These are phyloP conservation scores for Ceratoteleas bidentatus DNA, from an alignment of 1,140 invertebrate genomes.

Conservation along the genomic window DNA sequence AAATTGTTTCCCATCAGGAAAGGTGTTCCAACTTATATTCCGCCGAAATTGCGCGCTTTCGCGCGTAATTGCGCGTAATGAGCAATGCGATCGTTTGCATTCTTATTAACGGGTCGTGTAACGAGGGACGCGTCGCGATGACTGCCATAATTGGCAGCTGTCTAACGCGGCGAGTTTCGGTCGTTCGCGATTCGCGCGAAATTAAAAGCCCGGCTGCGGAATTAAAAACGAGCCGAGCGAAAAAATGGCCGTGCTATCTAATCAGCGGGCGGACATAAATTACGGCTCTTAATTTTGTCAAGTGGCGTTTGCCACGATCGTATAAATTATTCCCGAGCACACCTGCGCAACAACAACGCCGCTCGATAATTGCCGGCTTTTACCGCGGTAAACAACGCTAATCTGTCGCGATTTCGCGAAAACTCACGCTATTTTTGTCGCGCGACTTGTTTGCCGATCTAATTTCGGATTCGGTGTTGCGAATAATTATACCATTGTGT, in stretches of 20 bases:
- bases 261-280: constrained; percentile 35
- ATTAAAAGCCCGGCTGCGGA: constrained; percentile 9
- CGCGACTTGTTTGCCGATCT: too few relatives aligned
- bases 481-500: too few relatives aligned
- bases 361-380: constrained; percentile 25
- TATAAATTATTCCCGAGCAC: constrained; percentile 39
- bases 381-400: background rate
- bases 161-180: constrained; percentile 38
- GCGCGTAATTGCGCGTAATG: constrained; percentile 22
- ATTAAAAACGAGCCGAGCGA: constrained; percentile 14
- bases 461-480: too few relatives aligned
- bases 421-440: too few relatives aligned
- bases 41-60: too few relatives aligned
- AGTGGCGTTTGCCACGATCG: constrained; percentile 17
- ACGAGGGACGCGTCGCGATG: constrained; percentile 28
- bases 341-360: constrained; percentile 27
- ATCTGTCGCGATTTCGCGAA: too few relatives aligned
- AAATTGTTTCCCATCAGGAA: too few relatives aligned
- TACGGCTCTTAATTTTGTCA: constrained; percentile 34
- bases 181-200: background rate
- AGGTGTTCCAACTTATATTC: too few relatives aligned
- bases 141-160: constrained; percentile 49
- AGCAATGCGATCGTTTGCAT: constrained; percentile 27
- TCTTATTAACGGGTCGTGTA: constrained; percentile 27
- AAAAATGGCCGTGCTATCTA: constrained; percentile 36